Evolutionary conservation across 2,797 vertebrate genomes (phyloP), one percentile per base, ranked within the genome.

Genomic region (Sebastes glaucus): DNA sequence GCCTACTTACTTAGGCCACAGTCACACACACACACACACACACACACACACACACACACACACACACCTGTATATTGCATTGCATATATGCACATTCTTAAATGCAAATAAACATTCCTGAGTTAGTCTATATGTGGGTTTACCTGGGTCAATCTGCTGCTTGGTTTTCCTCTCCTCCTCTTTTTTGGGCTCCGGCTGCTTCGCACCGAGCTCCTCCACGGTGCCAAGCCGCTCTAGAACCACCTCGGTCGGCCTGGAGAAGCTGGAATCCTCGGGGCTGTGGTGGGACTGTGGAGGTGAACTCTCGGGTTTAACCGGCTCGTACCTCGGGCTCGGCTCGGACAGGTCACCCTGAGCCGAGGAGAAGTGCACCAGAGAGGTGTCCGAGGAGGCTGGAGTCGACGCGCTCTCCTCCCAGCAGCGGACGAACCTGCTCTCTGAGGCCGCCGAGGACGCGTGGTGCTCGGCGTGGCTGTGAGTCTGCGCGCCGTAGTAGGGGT

Each of bases 221-320:
- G 95, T 94, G 84, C 97, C 96, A 81, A 97, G 97, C 95, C 97
- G 95, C 91, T 96, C 96, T 62, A 96, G 96, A 60, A 97, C 96
- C 93, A 97, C 97, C 77, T 97, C 96, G 67, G 96, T 95, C 80
- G 95, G 94, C 62, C 96, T 96, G 85, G 91, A 90, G 93, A 94
- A 95, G 93, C 95, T 95, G 65, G 96, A 85, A 10, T 96, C 95
- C 83, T 90, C 96, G 86, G 95, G 96, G 89, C 96, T 94, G 69
- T 82, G 94, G 87, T 94, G 81, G 71, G 81, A 87, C 20, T 38
- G 35, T 38, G 38, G 84, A 14, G 90, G 89, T 0, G 92, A 89
- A 7, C 91, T 95, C 89, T 97, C 97, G 64, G 97, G 96, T 88
- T 97, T 97, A 64, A 97, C 95, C 69, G 96, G 92, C 81, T 96